Evolutionary conservation across 2,797 vertebrate species (phyloP).

Genomic region (Vipera latastei): DNA sequence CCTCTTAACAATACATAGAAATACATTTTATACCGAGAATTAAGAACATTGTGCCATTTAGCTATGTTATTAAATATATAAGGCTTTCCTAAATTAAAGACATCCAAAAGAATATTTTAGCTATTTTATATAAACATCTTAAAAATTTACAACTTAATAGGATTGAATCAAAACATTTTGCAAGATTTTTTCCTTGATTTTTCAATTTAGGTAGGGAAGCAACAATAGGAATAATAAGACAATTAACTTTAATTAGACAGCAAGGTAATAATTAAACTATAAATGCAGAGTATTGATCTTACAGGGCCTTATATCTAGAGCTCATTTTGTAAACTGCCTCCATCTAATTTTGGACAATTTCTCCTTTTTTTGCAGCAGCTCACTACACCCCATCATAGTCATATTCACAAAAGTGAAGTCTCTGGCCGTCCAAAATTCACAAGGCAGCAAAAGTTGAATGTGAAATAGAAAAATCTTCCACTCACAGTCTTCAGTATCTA

Average conservation of each 20-base stretch:
- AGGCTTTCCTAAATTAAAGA: neutral
- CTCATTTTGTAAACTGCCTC: too few relatives aligned
- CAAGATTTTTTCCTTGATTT: neutral
- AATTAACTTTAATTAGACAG: too few relatives aligned
- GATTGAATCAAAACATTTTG: neutral
- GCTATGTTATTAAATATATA: conserved; percentile 31
- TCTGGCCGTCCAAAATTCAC: neutral
- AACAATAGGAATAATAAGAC: neutral
- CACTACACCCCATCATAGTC: too few relatives aligned
- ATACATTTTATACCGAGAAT: conserved; percentile 12
- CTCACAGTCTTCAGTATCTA: neutral
- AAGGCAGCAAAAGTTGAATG: neutral
- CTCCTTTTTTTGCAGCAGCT: too few relatives aligned
- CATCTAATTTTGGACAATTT: too few relatives aligned
- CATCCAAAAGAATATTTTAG: neutral
- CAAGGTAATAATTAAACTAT: too few relatives aligned
- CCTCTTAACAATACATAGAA: neutral
- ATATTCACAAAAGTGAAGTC: neutral
- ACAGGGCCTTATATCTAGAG: too few relatives aligned
- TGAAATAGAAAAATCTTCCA: neutral
- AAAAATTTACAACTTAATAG: neutral
- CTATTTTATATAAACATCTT: neutral
- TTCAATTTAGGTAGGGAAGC: neutral
- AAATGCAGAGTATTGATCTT: too few relatives aligned
- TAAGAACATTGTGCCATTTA: neutral